These are phyloP conservation scores for Helogale parvula DNA, from an alignment of 2,113 vertebrate species.

Conservation along the genomic window DNA sequence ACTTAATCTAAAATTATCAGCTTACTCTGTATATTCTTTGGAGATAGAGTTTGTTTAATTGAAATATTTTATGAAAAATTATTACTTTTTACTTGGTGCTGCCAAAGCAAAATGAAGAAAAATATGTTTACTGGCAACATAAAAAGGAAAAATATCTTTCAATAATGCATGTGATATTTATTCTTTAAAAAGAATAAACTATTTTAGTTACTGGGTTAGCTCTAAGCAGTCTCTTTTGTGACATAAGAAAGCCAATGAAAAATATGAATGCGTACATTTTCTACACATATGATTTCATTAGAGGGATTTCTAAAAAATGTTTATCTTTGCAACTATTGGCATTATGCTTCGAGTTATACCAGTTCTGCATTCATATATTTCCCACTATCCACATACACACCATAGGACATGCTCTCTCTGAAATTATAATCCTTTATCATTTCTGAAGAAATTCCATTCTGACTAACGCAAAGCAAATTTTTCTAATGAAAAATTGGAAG, in stretches of 20 bases:
- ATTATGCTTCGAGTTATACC: not conserved
- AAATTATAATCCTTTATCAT: not conserved
- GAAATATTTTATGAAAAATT: not conserved
- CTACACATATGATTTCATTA: not conserved
- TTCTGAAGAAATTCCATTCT: not conserved
- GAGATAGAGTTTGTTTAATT: not conserved
- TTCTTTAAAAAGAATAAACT: not conserved
- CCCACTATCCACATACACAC: not conserved
- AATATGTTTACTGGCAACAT: constrained; percentile 14
- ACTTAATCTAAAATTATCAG: not conserved
- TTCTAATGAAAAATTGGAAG: not conserved
- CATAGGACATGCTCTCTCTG: not conserved
- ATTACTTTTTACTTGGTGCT: not conserved
- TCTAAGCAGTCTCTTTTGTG: not conserved
- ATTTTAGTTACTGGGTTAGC: not conserved
- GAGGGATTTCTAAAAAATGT: not conserved
- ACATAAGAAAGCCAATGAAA: not conserved
- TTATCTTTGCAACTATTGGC: not conserved
- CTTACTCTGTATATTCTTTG: not conserved
- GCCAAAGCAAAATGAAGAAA: constrained; percentile 32
- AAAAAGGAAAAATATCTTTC: not conserved
- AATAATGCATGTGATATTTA: not conserved
- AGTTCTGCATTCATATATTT: not conserved
- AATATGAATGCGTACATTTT: not conserved
- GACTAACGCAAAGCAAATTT: not conserved